Conservation (phyloP, 2,113 vertebrate species). For the Cryptoleucopteryx plumbea region DNA sequence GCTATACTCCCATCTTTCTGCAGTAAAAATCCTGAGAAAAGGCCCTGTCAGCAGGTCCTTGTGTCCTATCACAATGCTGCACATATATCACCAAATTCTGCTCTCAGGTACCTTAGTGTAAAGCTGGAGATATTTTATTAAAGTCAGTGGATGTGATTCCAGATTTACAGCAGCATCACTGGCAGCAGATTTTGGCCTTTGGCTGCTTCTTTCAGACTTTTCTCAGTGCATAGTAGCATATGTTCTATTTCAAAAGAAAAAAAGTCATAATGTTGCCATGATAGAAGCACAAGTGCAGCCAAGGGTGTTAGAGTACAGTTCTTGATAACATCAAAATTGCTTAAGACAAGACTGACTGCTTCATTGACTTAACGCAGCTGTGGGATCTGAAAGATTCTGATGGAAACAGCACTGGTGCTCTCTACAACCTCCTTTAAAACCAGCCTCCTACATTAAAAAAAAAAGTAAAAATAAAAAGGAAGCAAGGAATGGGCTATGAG, state of each 20-base stretch:
- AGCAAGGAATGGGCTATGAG: background rate
- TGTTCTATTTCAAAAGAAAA: constrained; percentile 17
- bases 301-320: constrained; percentile 11
- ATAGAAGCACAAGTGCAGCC: constrained; percentile 34
- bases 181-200: background rate
- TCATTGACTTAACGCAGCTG: constrained; percentile 24
- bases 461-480: background rate
- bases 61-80: background rate
- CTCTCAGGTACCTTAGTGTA: background rate
- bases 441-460: background rate
- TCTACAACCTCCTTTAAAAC: background rate
- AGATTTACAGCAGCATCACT: background rate
- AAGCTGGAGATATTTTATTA: background rate
- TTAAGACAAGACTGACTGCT: constrained; percentile 47
- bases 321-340: constrained; percentile 47
- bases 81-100: background rate
- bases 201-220: background rate
- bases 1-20: background rate
- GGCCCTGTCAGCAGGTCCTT: background rate
- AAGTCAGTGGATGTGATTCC: background rate
- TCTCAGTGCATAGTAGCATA: background rate
- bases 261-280: background rate
- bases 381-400: constrained; percentile 18
- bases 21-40: background rate
- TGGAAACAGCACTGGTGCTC: background rate